Base-by-base conservation (phyloP, 2,113 vertebrate species). In the Lynx canadensis region DNA sequence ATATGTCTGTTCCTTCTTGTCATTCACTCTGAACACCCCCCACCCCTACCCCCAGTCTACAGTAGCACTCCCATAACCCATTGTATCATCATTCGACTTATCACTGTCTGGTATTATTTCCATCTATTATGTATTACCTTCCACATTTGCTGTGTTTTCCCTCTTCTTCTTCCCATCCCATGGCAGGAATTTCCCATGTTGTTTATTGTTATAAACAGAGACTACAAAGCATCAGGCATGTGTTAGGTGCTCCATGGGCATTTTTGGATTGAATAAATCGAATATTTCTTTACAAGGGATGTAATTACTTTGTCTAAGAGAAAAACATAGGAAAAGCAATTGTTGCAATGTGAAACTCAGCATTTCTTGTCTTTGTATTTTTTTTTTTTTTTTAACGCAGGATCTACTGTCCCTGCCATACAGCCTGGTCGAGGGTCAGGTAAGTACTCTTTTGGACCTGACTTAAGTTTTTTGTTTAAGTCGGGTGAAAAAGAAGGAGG, bases 311-410 rank as follows among this genome's bases (percentile, higher is more conserved):
- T 10, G 5, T 86, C 80, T 73, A 91, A 76, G 86, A 86, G 36
- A 71, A 95, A 89, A 85, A 41, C 9, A 65, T 73, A 82, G 45
- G 68, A 73, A 84, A 60, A 65, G 11, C 45, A 74, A 2, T 73
- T 18, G 16, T 76, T 94, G 74, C 73, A 31, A 13, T 48, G 68
- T 18, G 18, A 80, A 92, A 93, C 60, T 96, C 50, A 89, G 10
- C 3, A 0, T 96, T 83, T 79, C 52, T 89, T 82, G 25, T 95
- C 36, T 94, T 63, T 88, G 13, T 93, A 1, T 57, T 57, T 79
- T 95, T 86, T 25, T 76, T 57, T 55, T 18, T 57, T 57, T 79
- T 95, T 86, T 21, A 11, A 11, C 63, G 10, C 95, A 97, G 96
- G 91, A 92, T 73, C 91, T 5, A 6, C 91, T 13, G 25, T 71